A percentile compares a stretch with the other conserved stretches of the same genome.
Conservation (phyloP, 2,113 vertebrate species). For the Felis catus region F.catus_Fca126_mat1.0 CM031424.1:58334501-58335000, state of each 20-base stretch:
- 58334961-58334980: not conserved
- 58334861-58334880: not conserved
- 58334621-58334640: not conserved
- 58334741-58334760: not conserved
- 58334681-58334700: not conserved
- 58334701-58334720: not conserved
- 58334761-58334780: not conserved
- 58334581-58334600: not conserved
- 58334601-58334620: not conserved
- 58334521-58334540: not conserved
- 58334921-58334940: not conserved
- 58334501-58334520: not conserved
- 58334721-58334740: not conserved
- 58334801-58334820: not conserved
- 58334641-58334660: not conserved
- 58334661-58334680: not conserved
- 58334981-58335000: not conserved
- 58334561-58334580: not conserved
- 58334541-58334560: not conserved
- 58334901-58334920: not conserved
- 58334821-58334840: not conserved
- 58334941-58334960: rapidly evolving
- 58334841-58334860: rapidly evolving
- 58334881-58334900: not conserved
- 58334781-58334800: not conserved